phyloP scores from a whole-genome alignment of 2,113 vertebrate species.

The Australoheros scitulus region DNA sequence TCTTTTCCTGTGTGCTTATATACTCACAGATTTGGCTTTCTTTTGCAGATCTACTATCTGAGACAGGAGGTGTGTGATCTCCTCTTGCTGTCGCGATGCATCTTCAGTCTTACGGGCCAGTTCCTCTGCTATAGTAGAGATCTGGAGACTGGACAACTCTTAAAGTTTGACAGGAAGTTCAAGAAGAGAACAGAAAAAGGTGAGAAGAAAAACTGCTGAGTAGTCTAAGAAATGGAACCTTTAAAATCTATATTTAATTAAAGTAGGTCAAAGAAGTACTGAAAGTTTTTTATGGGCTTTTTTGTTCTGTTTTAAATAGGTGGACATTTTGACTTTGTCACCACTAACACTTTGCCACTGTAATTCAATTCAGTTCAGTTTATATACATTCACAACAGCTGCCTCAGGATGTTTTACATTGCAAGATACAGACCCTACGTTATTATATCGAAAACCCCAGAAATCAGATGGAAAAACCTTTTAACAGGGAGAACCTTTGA shows the following conservation, averaged over 20 bases:
- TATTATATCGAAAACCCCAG: not conserved
- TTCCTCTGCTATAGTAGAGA: slow-evolving; percentile 91
- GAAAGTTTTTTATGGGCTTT: not conserved
- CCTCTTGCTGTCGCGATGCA: slow-evolving; percentile 94
- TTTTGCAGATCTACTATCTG: slow-evolving; percentile 97
- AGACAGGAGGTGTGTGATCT: slow-evolving; percentile 97
- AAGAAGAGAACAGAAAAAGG: not conserved
- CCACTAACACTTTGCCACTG: not conserved
- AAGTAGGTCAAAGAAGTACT: not conserved
- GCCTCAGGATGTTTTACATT: not conserved
- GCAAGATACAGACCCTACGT: not conserved
- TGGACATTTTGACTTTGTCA: not conserved
- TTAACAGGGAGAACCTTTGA: not conserved
- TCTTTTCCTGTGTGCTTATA: not conserved
- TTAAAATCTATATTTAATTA: not conserved
- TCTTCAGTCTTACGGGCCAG: slow-evolving; percentile 96
- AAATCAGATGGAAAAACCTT: not conserved
- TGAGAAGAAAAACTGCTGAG: not conserved
- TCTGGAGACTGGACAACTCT: slow-evolving; percentile 94
- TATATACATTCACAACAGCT: not conserved
- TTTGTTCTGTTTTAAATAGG: no score
- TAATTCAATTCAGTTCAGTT: no score
- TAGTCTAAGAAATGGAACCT: not conserved
- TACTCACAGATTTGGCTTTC: slow-evolving; percentile 92
- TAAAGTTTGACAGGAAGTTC: not conserved